Conservation (phyloP, 1,140 invertebrate genomes). For the Dufourea novaeangliae region DNA sequence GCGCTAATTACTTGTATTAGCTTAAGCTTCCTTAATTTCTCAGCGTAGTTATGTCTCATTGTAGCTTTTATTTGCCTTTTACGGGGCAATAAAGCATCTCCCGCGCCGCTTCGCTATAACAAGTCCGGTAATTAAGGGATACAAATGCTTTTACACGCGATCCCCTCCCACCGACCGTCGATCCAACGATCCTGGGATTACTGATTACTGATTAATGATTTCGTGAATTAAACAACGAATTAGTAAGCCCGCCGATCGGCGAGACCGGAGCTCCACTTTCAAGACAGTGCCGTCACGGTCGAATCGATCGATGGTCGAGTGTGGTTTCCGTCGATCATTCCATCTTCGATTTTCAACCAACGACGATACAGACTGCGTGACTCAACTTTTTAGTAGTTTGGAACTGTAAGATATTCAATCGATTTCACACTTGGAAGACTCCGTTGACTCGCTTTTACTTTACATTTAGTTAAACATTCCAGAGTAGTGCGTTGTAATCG, state of each 20-base stretch:
- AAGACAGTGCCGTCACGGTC: too few relatives aligned
- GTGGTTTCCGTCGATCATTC: too few relatives aligned
- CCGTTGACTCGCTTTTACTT: not conserved
- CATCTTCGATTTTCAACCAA: too few relatives aligned
- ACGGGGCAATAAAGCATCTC: constrained; percentile 52
- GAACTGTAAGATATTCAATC: not conserved
- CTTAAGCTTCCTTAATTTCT: constrained; percentile 55
- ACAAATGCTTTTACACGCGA: constrained; percentile 35
- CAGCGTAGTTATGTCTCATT: constrained; percentile 38
- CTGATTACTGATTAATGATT: not conserved
- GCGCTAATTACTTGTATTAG: constrained; percentile 54
- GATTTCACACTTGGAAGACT: not conserved
- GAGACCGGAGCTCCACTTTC: too few relatives aligned
- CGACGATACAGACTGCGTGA: too few relatives aligned
- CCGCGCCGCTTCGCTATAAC: constrained; percentile 28
- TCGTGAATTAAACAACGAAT: not conserved
- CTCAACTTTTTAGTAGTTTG: too few relatives aligned
- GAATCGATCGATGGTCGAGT: too few relatives aligned
- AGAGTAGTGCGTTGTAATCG: not conserved
- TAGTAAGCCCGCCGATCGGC: too few relatives aligned
- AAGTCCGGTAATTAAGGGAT: constrained; percentile 54
- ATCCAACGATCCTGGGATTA: constrained; percentile 1
- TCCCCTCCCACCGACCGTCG: not conserved
- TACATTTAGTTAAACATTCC: not conserved
- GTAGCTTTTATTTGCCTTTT: constrained; percentile 46